These are phyloP conservation scores for Psettodes erumei DNA, from an alignment of 2,113 vertebrate genomes.

Conservation along the genomic window DNA sequence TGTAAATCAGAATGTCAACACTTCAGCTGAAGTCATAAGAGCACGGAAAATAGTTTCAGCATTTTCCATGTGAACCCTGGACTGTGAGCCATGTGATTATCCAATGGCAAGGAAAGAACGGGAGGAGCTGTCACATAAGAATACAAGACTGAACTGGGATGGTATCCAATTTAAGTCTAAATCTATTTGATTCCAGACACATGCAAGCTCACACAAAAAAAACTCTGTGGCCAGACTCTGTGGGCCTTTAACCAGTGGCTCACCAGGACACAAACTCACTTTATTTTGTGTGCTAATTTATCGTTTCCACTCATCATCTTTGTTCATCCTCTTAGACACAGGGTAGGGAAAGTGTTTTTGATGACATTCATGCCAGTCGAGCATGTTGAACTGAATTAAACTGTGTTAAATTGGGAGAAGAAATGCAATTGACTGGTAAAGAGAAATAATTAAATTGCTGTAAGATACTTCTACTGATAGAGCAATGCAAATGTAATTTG, in stretches of 20 bases:
- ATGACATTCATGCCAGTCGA: constrained; percentile 35
- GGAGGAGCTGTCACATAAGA: background rate
- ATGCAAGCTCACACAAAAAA: background rate
- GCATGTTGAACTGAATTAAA: constrained; percentile 38
- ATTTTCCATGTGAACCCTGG: background rate
- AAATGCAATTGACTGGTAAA: constrained; percentile 40
- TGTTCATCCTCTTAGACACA: background rate
- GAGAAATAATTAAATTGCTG: constrained; percentile 65
- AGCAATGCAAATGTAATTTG: constrained; percentile 80
- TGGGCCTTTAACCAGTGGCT: background rate
- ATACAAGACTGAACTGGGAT: background rate
- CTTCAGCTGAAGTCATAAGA: background rate
- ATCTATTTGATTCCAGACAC: background rate
- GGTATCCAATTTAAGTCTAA: background rate
- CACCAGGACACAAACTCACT: background rate
- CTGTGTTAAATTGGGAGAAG: constrained; percentile 27
- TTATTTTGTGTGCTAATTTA: background rate
- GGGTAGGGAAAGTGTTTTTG: background rate
- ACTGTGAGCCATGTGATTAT: background rate
- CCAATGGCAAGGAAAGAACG: background rate
- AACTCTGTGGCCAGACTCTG: background rate
- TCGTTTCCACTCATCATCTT: background rate
- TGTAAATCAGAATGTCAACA: background rate
- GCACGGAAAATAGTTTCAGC: background rate
- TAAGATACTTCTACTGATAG: constrained; percentile 73